These are phyloP conservation scores for Danaus melanippus DNA, from an alignment of 1,140 invertebrate genomes.

Conservation along the genomic window DNA sequence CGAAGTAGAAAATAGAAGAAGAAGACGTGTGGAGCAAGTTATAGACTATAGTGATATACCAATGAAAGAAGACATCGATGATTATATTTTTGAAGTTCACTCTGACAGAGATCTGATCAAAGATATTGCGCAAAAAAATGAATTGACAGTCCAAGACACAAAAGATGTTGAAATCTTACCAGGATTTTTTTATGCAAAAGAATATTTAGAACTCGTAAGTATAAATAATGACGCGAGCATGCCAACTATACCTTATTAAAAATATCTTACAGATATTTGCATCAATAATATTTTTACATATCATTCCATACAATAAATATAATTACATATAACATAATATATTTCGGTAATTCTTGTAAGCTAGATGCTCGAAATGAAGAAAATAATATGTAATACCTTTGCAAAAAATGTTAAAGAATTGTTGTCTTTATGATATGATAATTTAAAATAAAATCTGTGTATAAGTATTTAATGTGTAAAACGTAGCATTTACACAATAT, in stretches of 20 bases:
- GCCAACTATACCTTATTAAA: slow-evolving; percentile 1
- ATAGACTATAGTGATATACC: slow-evolving; percentile 31
- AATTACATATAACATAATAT: no score
- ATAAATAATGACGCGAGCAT: background rate
- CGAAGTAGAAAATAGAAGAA: slow-evolving; percentile 30
- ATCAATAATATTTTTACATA: no score
- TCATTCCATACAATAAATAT: no score
- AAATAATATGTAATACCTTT: no score
- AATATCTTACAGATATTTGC: background rate
- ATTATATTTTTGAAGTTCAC: slow-evolving; percentile 29
- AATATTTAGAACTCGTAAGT: slow-evolving; percentile 22
- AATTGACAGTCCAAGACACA: slow-evolving; percentile 26
- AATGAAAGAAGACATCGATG: slow-evolving; percentile 18
- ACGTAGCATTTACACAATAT: no score
- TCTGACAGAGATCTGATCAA: slow-evolving; percentile 12
- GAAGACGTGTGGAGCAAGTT: slow-evolving; percentile 24
- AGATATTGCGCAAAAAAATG: slow-evolving; percentile 31
- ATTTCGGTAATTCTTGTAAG: no score
- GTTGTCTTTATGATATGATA: no score
- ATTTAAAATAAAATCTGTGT: no score
- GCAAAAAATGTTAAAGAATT: no score
- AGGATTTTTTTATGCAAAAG: slow-evolving; percentile 10
- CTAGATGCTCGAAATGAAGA: no score
- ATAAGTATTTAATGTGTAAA: no score
- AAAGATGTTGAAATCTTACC: slow-evolving; percentile 31